phyloP scores from a whole-genome alignment of 2,888 invertebrate genomes.

The Trachelus troglodyta region DNA sequence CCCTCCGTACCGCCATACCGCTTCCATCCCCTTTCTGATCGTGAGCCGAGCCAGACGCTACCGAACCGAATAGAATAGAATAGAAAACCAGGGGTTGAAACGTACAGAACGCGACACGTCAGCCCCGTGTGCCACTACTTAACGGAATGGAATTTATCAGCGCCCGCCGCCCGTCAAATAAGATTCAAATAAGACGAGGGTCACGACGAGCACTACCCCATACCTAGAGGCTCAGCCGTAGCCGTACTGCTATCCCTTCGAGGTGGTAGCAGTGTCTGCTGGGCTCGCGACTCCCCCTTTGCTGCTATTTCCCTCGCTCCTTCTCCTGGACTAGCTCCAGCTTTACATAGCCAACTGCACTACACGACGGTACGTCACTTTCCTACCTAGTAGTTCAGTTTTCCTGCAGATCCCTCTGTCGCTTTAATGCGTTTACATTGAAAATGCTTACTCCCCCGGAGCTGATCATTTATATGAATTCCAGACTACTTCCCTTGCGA shows the following conservation, averaged over 20 bases:
- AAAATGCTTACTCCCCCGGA: slow-evolving; percentile 7
- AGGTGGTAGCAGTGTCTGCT: slow-evolving; percentile 7
- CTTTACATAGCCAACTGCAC: not conserved
- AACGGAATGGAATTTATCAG: slow-evolving; percentile 57
- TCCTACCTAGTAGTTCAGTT: slow-evolving; percentile 18
- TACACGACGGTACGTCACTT: slow-evolving; percentile 25
- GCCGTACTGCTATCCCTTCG: slow-evolving; percentile 11
- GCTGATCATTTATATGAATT: not conserved
- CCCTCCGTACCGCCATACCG: not conserved
- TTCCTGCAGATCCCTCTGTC: not conserved
- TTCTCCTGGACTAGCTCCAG: slow-evolving; percentile 11
- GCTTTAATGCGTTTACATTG: slow-evolving; percentile 22
- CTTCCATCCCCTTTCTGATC: not conserved
- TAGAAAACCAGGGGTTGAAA: slow-evolving; percentile 28
- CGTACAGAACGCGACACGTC: slow-evolving; percentile 46
- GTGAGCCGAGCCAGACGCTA: slow-evolving; percentile 3
- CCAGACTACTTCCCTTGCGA: not conserved
- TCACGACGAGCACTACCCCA: slow-evolving; percentile 14
- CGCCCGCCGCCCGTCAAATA: slow-evolving; percentile 47
- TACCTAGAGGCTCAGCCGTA: slow-evolving; percentile 2
- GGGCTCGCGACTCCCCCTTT: not conserved
- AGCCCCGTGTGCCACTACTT: slow-evolving; percentile 37
- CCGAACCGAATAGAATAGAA: slow-evolving; percentile 12
- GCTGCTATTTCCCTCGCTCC: not conserved
- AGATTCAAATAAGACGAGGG: slow-evolving; percentile 52